These are phyloP conservation scores for Astatotilapia flaviijosephi DNA, from an alignment of 2,113 vertebrate species.

Conservation along the genomic window DNA sequence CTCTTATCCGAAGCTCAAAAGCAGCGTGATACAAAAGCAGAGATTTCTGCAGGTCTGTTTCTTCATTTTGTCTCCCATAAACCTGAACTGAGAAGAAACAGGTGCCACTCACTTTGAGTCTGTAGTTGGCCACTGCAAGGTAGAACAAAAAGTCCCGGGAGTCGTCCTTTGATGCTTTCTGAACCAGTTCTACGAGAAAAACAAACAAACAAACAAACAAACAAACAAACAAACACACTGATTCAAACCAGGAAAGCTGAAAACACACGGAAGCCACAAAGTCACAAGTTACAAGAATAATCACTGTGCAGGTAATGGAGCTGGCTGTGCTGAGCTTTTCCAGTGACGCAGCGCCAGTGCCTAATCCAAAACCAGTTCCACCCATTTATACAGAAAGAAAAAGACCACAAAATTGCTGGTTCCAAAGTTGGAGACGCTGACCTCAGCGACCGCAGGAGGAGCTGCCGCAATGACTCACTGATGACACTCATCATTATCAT, in stretches of 20 bases:
- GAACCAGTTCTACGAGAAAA: conserved; percentile 73
- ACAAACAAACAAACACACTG: neutral
- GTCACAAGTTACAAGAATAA: neutral
- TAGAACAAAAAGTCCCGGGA: conserved; percentile 87
- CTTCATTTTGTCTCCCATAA: neutral
- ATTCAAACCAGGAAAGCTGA: neutral
- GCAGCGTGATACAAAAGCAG: neutral
- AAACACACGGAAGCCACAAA: neutral
- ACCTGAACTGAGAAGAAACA: neutral
- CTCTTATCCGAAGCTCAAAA: neutral
- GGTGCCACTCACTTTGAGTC: conserved; percentile 77
- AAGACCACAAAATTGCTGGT: neutral
- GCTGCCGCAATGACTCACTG: neutral
- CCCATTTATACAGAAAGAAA: neutral
- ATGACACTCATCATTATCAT: neutral
- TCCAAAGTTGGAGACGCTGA: neutral
- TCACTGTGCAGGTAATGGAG: neutral
- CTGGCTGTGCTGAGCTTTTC: neutral
- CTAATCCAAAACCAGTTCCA: neutral
- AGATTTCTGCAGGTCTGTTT: neutral
- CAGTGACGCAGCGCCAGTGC: neutral
- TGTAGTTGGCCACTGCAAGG: conserved; percentile 83
- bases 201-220: neutral
- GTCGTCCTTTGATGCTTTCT: conserved; percentile 80
- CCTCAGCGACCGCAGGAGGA: neutral